Evolutionary conservation across 2,113 vertebrate genomes (phyloP).

Genomic region (Odocoileus hemionus): DNA sequence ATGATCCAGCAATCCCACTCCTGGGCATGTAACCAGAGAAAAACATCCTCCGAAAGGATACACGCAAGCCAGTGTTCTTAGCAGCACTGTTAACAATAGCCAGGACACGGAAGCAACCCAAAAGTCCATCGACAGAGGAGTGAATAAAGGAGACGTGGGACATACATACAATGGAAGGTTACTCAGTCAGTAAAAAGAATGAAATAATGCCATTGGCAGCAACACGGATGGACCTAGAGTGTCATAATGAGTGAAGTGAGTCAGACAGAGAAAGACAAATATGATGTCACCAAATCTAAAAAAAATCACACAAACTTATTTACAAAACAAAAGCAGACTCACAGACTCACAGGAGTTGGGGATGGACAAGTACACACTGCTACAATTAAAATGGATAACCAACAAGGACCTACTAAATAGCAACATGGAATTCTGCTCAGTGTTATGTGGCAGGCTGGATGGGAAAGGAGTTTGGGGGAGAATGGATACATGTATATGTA

Average conservation of each 20-base stretch:
- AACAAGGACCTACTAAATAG: background rate
- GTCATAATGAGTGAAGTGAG: background rate
- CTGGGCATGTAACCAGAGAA: background rate
- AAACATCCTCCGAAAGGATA: background rate
- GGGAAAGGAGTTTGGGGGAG: background rate
- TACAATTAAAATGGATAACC: background rate
- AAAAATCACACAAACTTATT: background rate
- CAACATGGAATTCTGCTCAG: background rate
- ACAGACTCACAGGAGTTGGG: background rate
- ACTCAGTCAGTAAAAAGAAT: background rate
- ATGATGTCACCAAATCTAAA: background rate
- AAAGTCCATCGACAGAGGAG: background rate
- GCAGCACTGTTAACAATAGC: background rate
- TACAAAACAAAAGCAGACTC: background rate
- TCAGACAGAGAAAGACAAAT: background rate
- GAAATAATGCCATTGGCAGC: background rate
- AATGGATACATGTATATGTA: background rate
- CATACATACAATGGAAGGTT: background rate
- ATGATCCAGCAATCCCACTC: background rate
- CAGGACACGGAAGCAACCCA: background rate
- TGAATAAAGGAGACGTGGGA: background rate
- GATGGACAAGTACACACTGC: background rate
- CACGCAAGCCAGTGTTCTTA: background rate
- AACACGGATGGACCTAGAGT: background rate
- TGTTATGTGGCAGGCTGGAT: background rate